Evolutionary conservation across 2,797 vertebrate species (phyloP), one percentile per base, ranked within the genome.

Genomic region (Hippoglossus hippoglossus): DNA sequence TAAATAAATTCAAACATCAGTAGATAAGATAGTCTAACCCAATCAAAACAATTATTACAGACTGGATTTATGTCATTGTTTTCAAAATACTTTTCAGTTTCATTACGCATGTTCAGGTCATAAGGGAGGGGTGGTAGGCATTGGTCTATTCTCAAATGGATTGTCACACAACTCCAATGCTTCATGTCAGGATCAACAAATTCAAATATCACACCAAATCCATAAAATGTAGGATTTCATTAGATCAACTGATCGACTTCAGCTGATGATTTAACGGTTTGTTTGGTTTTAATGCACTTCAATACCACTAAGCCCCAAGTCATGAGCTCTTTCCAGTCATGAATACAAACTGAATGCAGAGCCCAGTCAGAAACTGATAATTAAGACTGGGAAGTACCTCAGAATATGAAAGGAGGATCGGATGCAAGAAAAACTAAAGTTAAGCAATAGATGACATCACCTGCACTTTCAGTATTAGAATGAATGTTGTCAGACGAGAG

Each of bases 381-480:
- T 49, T 49, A 49, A n/a, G 18, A 49, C 19, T n/a, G 47, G 47
- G 18, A 19, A 49, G 47, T 15, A 49, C 19, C 19, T 9, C 15
- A 2, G 24, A 49, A 36, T 22, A 36, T 56, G 16, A 47, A 18
- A 21, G 52, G 11, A 9, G 0, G 28, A 39, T 18, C 8, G 1
- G 5, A 46, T 4, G 24, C 8, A 39, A 4, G 2, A 50, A n/a
- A n/a, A 55, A 22, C 44, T n/a, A 2, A 15, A 54, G 21, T 25
- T 4, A 26, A 15, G 11, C n/a, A 24, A 10, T 15, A 6, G n/a
- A 63, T 44, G 49, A 46, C 34, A 34, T 16, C 3, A 46, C 19
- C 59, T 68, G 54, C 13, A 56, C 51, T 68, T 60, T 49, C 26
- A 69, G 18, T 60, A 7, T 44, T 34, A 3, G 49, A 47, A 57